Percentiles rank a stretch among this genome's conserved stretches.
Conservation (phyloP, 2,113 vertebrate genomes). For the Gobio gobio region DNA sequence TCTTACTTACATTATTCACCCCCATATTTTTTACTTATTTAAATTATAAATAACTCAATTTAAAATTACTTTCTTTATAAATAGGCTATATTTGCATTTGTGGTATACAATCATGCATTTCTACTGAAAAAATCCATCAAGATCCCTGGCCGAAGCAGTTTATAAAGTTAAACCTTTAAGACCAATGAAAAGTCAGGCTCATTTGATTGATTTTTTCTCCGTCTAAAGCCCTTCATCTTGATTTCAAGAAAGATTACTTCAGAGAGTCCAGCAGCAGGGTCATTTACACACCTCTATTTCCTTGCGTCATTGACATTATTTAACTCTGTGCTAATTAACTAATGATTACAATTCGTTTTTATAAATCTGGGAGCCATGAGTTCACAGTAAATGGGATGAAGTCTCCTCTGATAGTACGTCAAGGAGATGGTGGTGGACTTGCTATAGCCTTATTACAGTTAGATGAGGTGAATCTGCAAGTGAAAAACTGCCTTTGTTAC, state of each 20-base stretch:
- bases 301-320: constrained; percentile 8
- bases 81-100: no score
- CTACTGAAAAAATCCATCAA: neutral
- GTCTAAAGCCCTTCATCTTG: neutral
- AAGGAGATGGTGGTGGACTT: neutral
- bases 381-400: constrained; percentile 14
- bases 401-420: neutral
- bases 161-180: constrained; percentile 38
- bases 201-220: constrained; percentile 27
- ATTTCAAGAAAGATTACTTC: constrained; percentile 17
- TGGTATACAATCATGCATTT: neutral
- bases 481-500: neutral
- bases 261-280: neutral
- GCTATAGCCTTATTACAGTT: neutral
- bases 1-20: neutral
- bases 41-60: neutral
- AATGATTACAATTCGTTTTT: constrained; percentile 1
- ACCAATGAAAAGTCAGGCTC: neutral
- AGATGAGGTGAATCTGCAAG: neutral
- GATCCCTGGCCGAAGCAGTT: neutral
- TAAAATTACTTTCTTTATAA: no score
- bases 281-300: constrained; percentile 1
- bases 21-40: neutral
- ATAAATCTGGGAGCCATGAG: constrained; percentile 3
- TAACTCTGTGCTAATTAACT: constrained; percentile 2